Evolutionary conservation across 2,797 vertebrate genomes (phyloP).

Genomic region (Phrynocephalus forsythii): DNA sequence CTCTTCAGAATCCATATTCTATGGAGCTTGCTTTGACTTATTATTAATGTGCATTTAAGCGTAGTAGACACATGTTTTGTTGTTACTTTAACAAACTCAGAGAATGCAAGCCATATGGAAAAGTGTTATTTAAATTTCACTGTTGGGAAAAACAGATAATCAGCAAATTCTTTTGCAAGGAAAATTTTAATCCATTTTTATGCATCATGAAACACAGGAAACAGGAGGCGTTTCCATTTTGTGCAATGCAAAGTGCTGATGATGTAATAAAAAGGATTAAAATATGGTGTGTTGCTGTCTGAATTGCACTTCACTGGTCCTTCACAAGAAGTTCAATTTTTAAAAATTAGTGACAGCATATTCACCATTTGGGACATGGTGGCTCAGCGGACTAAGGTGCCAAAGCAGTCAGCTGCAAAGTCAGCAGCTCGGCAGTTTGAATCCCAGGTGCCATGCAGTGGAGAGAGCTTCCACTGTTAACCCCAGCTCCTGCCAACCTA

Average conservation of each 20-base stretch:
- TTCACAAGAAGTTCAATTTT: conserved; percentile 2
- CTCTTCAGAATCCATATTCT: neutral
- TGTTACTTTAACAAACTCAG: neutral
- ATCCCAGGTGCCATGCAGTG: no score
- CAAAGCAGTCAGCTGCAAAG: no score
- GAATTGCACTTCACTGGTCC: conserved; percentile 50
- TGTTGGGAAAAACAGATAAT: conserved; percentile 5
- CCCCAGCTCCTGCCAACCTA: no score
- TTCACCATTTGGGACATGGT: conserved; percentile 24
- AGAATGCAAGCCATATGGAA: neutral
- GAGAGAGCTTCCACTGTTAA: no score
- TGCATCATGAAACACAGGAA: conserved; percentile 11
- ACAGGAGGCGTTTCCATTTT: conserved; percentile 9
- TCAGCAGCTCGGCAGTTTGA: no score
- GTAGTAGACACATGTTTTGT: neutral
- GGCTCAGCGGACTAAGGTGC: no score
- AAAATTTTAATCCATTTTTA: conserved; percentile 12
- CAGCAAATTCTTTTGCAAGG: conserved; percentile 17
- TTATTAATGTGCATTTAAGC: neutral
- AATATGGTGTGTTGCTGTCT: conserved; percentile 19
- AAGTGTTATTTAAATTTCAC: neutral
- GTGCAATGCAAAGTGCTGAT: neutral
- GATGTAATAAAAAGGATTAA: conserved; percentile 28
- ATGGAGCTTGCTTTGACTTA: neutral
- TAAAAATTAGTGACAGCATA: conserved; percentile 5